phyloP scores from a whole-genome alignment of 2,888 invertebrate species.

The Pristionchus exspectatus region DNA sequence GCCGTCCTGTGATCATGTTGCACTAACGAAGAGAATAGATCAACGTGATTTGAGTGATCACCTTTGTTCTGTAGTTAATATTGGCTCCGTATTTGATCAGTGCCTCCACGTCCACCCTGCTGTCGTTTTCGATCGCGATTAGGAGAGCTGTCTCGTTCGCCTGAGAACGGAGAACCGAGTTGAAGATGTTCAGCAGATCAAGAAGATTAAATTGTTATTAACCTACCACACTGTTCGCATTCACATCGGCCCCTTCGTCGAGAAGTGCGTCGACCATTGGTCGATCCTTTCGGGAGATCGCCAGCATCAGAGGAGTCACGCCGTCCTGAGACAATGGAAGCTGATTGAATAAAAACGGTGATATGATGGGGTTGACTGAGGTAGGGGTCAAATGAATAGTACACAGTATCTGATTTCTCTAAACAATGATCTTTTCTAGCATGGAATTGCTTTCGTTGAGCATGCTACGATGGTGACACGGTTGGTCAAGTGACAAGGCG shows the following conservation, averaged over 20 bases:
- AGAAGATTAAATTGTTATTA: too few relatives aligned
- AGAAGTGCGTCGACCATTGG: constrained; percentile 91
- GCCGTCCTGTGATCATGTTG: constrained; percentile 85
- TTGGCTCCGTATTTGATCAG: constrained; percentile 51
- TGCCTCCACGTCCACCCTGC: constrained; percentile 7
- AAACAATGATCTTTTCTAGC: background rate
- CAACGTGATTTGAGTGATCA: background rate
- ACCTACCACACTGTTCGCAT: constrained; percentile 86
- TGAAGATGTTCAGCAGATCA: background rate
- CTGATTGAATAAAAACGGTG: background rate
- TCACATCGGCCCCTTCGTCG: constrained; percentile 93
- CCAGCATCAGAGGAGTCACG: constrained; percentile 92
- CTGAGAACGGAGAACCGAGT: constrained; percentile 9
- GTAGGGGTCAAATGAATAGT: background rate
- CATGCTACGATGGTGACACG: background rate
- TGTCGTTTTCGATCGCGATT: constrained; percentile 52
- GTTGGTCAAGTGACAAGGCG: background rate
- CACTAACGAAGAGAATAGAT: background rate
- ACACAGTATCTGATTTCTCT: background rate
- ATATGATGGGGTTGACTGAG: background rate
- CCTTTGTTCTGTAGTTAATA: constrained; percentile 50
- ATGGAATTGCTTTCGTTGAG: background rate
- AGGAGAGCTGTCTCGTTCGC: constrained; percentile 48
- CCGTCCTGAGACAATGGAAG: constrained; percentile 86
- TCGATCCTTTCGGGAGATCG: constrained; percentile 92